These are phyloP conservation scores for Tyrannus savana DNA, from an alignment of 2,113 vertebrate species.

Conservation along the genomic window DNA sequence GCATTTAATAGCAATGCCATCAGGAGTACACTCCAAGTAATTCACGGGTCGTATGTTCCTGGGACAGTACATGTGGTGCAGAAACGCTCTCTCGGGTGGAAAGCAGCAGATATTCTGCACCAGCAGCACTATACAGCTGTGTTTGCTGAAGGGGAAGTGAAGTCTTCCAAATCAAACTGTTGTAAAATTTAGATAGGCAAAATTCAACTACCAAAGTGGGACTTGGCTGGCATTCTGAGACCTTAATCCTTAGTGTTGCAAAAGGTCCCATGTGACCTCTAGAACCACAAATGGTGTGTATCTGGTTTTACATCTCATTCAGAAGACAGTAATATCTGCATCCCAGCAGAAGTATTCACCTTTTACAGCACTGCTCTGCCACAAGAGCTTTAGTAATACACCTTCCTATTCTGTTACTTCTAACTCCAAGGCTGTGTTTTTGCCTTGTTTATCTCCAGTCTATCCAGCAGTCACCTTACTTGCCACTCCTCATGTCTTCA, in stretches of 20 bases:
- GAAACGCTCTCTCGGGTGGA: neutral
- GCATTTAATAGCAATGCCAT: neutral
- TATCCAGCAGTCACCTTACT: neutral
- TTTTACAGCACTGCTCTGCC: neutral
- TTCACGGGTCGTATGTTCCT: neutral
- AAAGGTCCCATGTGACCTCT: neutral
- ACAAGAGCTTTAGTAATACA: neutral
- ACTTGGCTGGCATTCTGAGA: slow-evolving; percentile 32
- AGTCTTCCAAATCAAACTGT: slow-evolving; percentile 60
- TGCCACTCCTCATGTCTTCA: neutral
- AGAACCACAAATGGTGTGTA: neutral
- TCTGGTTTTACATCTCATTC: neutral
- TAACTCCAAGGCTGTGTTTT: neutral
- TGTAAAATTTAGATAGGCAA: slow-evolving; percentile 59
- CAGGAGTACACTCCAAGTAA: neutral
- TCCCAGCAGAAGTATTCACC: neutral
- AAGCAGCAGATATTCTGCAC: neutral
- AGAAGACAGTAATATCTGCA: neutral
- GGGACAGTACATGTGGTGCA: neutral
- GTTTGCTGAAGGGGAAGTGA: slow-evolving; percentile 32
- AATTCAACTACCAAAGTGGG: slow-evolving; percentile 23
- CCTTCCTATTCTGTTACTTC: neutral
- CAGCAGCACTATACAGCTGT: slow-evolving; percentile 9
- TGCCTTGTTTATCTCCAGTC: neutral
- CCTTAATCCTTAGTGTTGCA: slow-evolving; percentile 16